A percentile compares a stretch with the other conserved stretches of the same genome.
Conservation (phyloP, 2,113 vertebrate genomes). For the Tichodroma muraria region DNA sequence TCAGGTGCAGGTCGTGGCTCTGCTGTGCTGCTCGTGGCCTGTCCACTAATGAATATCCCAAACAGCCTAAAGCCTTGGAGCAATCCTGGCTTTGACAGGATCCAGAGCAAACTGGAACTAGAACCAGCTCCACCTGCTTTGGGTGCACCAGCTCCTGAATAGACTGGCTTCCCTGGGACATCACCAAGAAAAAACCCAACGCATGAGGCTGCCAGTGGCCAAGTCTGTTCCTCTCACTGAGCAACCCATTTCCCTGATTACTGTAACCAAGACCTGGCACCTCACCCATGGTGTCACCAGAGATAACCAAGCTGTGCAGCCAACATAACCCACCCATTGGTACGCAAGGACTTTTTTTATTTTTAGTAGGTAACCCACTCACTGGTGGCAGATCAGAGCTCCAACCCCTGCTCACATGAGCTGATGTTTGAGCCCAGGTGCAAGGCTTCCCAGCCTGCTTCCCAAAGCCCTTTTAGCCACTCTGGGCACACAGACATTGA, state of each 20-base stretch:
- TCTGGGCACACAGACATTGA: not conserved
- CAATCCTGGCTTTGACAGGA: not conserved
- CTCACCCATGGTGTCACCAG: not conserved
- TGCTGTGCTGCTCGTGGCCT: fast-evolving
- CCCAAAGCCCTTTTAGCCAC: not conserved
- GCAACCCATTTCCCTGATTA: not conserved
- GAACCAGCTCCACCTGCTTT: not conserved
- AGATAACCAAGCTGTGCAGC: not conserved
- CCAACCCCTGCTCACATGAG: fast-evolving
- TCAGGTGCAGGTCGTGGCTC: not conserved
- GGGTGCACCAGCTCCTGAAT: not conserved
- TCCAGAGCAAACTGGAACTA: not conserved
- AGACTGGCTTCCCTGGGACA: not conserved
- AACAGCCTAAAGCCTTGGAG: not conserved
- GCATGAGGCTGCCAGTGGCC: fast-evolving
- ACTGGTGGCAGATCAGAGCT: not conserved
- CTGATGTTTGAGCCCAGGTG: fast-evolving
- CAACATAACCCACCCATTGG: not conserved
- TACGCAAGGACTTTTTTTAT: not conserved
- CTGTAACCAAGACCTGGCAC: not conserved
- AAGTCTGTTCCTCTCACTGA: not conserved
- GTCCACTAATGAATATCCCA: not conserved
- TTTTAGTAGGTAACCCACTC: not conserved
- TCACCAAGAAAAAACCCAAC: not conserved
- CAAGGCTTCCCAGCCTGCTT: not conserved